Percentiles rank a stretch among this genome's conserved stretches.
These are phyloP conservation scores for Coelogynopora nodosa DNA, from an alignment of 2,888 invertebrate species.

Conservation along the genomic window DNA sequence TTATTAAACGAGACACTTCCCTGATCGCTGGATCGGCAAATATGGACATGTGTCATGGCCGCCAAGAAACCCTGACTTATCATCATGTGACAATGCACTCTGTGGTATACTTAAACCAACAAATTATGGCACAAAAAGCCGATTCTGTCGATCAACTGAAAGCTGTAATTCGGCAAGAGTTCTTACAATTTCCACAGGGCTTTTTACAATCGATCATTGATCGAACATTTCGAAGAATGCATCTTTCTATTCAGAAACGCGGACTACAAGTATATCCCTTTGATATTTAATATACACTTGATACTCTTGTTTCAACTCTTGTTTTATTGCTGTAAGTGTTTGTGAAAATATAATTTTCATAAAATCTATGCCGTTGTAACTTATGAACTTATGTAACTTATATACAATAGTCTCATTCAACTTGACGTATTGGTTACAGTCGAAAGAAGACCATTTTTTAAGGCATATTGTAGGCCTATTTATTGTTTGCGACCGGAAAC, in stretches of 20 bases:
- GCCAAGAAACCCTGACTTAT: conserved; percentile 12
- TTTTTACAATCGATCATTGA: background rate
- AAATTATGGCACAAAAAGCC: background rate
- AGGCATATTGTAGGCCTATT: too few relatives aligned
- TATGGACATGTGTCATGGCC: background rate
- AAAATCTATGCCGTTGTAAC: background rate
- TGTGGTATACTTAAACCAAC: background rate
- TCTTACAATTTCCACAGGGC: conserved; percentile 14
- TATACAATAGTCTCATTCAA: too few relatives aligned
- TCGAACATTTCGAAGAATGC: conserved; percentile 23
- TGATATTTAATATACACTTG: background rate
- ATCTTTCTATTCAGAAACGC: conserved; percentile 20
- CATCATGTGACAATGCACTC: background rate
- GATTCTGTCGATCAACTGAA: conserved; percentile 17
- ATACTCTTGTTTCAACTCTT: background rate
- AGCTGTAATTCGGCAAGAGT: conserved; percentile 29
- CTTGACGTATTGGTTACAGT: too few relatives aligned
- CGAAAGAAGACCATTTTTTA: too few relatives aligned
- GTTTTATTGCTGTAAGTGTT: background rate
- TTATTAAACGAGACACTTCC: conserved; percentile 33
- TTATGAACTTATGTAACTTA: too few relatives aligned
- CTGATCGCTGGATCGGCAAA: conserved; percentile 25
- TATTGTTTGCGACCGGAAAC: too few relatives aligned
- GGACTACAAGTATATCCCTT: conserved; percentile 29
- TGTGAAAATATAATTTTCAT: background rate